These are phyloP conservation scores for Bambusicola thoracicus DNA, from an alignment of 2,113 vertebrate genomes.

Conservation along the genomic window DNA sequence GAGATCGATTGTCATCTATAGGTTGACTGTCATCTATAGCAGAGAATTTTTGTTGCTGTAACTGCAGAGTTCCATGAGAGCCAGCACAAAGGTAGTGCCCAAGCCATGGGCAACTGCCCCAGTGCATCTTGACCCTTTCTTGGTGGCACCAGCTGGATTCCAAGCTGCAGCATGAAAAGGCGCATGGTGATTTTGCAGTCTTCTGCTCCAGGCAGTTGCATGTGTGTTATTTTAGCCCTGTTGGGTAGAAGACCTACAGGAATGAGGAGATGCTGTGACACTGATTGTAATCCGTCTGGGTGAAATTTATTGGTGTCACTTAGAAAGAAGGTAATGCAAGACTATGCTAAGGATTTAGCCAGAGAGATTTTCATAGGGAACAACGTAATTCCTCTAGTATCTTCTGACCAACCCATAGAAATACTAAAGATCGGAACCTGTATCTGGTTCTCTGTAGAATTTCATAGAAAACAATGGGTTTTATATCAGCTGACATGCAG, in stretches of 20 bases:
- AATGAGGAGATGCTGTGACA: neutral
- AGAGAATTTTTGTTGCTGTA: neutral
- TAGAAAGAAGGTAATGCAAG: neutral
- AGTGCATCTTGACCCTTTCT: rapidly evolving
- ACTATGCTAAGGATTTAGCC: neutral
- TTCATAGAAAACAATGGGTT: neutral
- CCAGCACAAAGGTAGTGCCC: rapidly evolving
- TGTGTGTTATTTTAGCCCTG: neutral
- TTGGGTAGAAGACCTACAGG: neutral
- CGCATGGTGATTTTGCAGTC: rapidly evolving
- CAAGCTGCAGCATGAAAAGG: neutral
- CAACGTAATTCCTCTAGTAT: neutral
- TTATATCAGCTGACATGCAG: neutral
- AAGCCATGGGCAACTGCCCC: rapidly evolving
- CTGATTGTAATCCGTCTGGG: neutral
- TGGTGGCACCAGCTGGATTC: neutral
- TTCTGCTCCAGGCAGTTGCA: neutral
- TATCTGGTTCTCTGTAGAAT: neutral
- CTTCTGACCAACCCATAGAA: neutral
- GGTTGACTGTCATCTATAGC: neutral
- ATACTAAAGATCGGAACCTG: neutral
- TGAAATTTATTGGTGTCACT: neutral
- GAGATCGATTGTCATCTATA: neutral
- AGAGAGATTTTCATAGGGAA: neutral
- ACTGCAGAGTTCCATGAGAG: neutral